Base-by-base conservation (phyloP, 2,888 invertebrate species). In the Eupithecia tripunctaria region DNA sequence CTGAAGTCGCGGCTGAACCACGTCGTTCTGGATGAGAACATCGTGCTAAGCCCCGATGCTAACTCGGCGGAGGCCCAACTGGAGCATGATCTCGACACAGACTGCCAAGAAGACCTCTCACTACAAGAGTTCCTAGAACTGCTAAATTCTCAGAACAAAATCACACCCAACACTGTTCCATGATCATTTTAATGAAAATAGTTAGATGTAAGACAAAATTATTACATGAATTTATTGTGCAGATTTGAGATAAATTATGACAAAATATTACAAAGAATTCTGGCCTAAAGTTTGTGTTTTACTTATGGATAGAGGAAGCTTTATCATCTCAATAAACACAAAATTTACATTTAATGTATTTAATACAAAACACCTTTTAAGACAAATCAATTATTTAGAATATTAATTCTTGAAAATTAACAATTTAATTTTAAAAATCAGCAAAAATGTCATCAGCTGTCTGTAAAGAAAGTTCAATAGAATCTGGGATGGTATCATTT, bases 71-170 rank as follows among this genome's bases (percentile, higher is more conserved):
- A 95, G 79, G 92, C 94, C 14, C 91, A 95, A 80, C 85, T 95
- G 7, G 94, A 95, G 80, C 94, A 94, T 74, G 95, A 95, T 78
- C 82, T 95, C 79, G 94, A 95, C 75, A 95, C 95, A 7, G 95
- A 94, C 75, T 94, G 94, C 73, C 94, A 94, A 80, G 95, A 95
- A 79, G 95, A 95, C 67, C 83, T 95, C 64, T 94, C 95, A 25
- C 87, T 95, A 10, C 95, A 94, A 78, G 95, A 95, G 80, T 95
- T 95, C 75, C 86, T 94, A 43, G 94, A 94, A 81, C 86, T 95
- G 29, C 84, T 95, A 66, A 92, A 94, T 73, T 93, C 94, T 25
- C 94, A 94, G 82, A 94, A 91, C 79, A 92, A 93, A 88, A 85
- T 91, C 76, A 88, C 86, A 78, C 83, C 84, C n/a, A 90, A 90